Base-by-base conservation (phyloP, 2,113 vertebrate species). In the Podocnemis expansa region DNA sequence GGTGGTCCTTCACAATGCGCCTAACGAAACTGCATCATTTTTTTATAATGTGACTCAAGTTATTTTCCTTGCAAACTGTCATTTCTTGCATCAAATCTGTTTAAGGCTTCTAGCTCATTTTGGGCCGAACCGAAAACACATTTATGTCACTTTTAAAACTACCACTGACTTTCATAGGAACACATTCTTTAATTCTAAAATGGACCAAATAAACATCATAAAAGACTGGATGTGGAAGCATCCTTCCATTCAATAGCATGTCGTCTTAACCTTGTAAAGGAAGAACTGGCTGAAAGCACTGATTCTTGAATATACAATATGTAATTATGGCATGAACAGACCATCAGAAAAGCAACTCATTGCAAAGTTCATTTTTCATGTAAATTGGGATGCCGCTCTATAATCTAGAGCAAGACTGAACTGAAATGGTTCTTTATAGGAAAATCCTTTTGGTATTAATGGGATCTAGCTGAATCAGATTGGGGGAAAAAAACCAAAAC, bases 161-260 rank as follows among this genome's bases (percentile, higher is more conserved):
- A 78, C 78, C 10, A 51, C 29, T 56, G 34, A 86, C 19, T 80
- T 83, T 19, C n/a, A 4, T 85, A 56, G 87, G n/a, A 60, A 84
- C 51, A 78, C 2, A 84, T 2, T 29, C 87, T 97, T 94, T 83
- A 96, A 94, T 89, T 93, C 89, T 73, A 90, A 49, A 81, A 34
- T 88, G 86, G 95, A 94, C 81, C 95, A 97, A 96, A 84, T 84
- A 49, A 97, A 95, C 95, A 95, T 96, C 94, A 93, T 88, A 96
- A 96, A 97, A 96, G 80, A 81, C 91, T 93, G 91, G 95, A 82
- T 94, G 58, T 80, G 34, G 85, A 94, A 94, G 83, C 82, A 82
- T 80, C 84, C 93, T 87, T 90, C 85, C 76, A 14, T 93, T 89
- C 87, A 85, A 80, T 34, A 78, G 86, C 47, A 90, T 22, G 56